Evolutionary conservation across 2,797 vertebrate genomes (phyloP), one percentile per base, ranked within the genome.

Genomic region (Anabas testudineus): DNA sequence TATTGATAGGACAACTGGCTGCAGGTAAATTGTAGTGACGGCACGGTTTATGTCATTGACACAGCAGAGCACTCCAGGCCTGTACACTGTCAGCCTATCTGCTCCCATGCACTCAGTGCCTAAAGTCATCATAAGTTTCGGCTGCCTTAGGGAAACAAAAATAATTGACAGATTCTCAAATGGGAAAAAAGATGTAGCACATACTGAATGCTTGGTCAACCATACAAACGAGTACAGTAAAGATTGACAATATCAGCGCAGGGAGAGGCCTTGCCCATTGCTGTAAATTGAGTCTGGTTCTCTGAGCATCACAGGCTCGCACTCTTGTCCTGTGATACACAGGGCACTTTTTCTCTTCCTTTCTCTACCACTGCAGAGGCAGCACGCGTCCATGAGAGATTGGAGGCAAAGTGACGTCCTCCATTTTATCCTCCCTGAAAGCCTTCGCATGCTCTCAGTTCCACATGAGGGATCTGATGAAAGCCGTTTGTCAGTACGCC

Each of bases 401-500:
- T 88, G 90, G 91, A 94, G 89, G 89, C 90, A 91, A 92, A 91
- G 89, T 88, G 90, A 92, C 85, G 79, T 91, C 88, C 88, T 90
- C 86, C 57, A 62, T 89, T 93, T 94, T 92, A 91, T 92, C 90
- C 90, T 90, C 91, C 86, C 87, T 91, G 91, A 92, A 93, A 93
- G 92, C 91, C 89, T 93, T 93, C 90, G 72, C 92, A 84, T 89
- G 91, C 92, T 93, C 91, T 93, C 92, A 92, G 92, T 93, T 94
- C 92, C 93, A 94, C 92, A 93, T 93, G 91, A 93, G 90, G 84
- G 89, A 93, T 92, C 92, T 94, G 92, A 93, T 93, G 91, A 93
- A 93, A 93, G 90, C 92, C 75, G 88, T 94, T 93, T 93, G 92
- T 94, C 94, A 94, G 93, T 83, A 86, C 81, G 88, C 88, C 90